phyloP scores from a whole-genome alignment of 2,797 vertebrate species.

The Cetoscarus ocellatus region DNA sequence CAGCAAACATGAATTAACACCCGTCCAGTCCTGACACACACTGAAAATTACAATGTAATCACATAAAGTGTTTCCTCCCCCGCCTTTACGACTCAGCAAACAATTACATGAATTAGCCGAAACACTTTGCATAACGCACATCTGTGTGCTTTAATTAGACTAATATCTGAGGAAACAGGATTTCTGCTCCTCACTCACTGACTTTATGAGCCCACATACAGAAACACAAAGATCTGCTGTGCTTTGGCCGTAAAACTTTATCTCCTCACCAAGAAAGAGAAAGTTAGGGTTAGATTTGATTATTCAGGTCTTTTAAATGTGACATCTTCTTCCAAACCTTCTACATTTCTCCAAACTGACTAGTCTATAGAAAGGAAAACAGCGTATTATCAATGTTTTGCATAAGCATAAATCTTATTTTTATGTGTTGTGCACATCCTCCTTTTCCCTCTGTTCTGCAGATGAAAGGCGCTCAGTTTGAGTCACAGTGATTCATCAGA shows the following conservation, averaged over 20 bases:
- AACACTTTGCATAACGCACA: slow-evolving; percentile 82
- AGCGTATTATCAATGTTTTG: background rate
- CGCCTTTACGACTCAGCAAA: slow-evolving; percentile 76
- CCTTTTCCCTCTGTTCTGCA: background rate
- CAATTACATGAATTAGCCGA: slow-evolving; percentile 78
- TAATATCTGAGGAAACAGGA: slow-evolving; percentile 77
- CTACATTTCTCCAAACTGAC: background rate
- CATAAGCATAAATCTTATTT: background rate
- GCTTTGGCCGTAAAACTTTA: background rate
- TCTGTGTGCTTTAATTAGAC: slow-evolving; percentile 82
- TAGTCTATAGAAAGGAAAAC: background rate
- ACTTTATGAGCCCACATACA: slow-evolving; percentile 38
- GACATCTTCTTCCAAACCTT: background rate
- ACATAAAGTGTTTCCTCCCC: slow-evolving; percentile 73
- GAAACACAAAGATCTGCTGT: slow-evolving; percentile 29
- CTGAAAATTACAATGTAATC: slow-evolving; percentile 77
- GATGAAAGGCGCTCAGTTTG: slow-evolving; percentile 4
- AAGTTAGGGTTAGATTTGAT: too few species aligned
- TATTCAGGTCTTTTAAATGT: too few species aligned
- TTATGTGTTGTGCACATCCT: background rate
- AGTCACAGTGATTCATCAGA: slow-evolving; percentile 16
- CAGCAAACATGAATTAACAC: slow-evolving; percentile 68
- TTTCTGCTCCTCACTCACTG: slow-evolving; percentile 60
- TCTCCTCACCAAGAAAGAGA: background rate
- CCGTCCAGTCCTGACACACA: slow-evolving; percentile 68